Percentiles rank a stretch among this genome's conserved stretches.
phyloP scores from a whole-genome alignment of 2,888 invertebrate species.

The Branchipolynoe longqiensis region DNA sequence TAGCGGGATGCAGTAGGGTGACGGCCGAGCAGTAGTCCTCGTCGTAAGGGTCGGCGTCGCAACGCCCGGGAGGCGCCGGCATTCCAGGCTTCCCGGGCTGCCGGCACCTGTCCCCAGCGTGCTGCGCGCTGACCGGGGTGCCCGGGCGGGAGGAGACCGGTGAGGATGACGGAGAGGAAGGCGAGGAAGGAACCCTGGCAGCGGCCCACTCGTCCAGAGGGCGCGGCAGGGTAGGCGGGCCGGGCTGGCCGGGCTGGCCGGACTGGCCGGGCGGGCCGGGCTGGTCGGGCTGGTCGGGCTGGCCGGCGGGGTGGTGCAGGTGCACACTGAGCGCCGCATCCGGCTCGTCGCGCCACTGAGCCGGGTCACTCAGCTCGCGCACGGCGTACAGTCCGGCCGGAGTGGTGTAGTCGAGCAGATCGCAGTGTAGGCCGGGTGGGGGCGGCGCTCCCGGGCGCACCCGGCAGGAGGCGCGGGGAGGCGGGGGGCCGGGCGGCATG shows the following conservation, averaged over 20 bases:
- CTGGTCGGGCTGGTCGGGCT: neutral
- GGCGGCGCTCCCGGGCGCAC: constrained; percentile 5
- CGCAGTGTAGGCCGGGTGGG: constrained; percentile 8
- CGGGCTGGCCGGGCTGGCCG: too few relatives aligned
- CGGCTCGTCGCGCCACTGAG: too few relatives aligned
- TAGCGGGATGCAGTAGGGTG: constrained; percentile 31
- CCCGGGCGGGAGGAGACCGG: too few relatives aligned
- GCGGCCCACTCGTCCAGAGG: too few relatives aligned
- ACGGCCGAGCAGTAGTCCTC: constrained; percentile 15
- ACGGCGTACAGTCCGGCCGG: constrained; percentile 12
- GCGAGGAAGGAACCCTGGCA: too few relatives aligned
- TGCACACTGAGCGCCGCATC: too few relatives aligned
- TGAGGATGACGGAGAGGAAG: too few relatives aligned
- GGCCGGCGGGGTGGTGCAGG: neutral
- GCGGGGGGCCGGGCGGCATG: neutral
- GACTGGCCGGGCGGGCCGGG: too few relatives aligned
- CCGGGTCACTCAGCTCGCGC: neutral
- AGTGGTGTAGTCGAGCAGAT: constrained; percentile 15
- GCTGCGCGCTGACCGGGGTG: too few relatives aligned
- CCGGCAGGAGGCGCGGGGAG: neutral
- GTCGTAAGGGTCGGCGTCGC: neutral
- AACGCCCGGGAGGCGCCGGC: neutral
- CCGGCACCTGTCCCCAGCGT: too few relatives aligned
- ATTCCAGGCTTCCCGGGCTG: too few relatives aligned
- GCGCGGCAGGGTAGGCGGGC: too few relatives aligned